Evolutionary conservation across 1,140 invertebrate species (phyloP).

Genomic region (Drusus annulatus): DNA sequence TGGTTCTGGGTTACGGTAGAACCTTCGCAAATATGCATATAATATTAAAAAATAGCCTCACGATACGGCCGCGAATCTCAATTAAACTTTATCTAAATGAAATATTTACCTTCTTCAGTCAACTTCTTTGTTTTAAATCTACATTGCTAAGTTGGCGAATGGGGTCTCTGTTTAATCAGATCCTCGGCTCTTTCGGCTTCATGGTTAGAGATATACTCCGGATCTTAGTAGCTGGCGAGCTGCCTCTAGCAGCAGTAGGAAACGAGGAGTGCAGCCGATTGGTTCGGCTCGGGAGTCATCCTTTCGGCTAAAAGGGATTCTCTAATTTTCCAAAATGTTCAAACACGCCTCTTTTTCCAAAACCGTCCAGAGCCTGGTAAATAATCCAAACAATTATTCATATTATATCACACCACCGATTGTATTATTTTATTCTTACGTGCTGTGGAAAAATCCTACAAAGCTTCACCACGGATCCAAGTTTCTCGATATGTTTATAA

Average conservation of each 20-base stretch:
- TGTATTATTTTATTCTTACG: no score
- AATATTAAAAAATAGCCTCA: constrained; percentile 2
- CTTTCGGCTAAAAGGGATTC: background rate
- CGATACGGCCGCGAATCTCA: constrained; percentile 9
- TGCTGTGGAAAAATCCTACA: no score
- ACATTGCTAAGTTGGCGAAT: constrained; percentile 1
- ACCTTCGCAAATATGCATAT: constrained; percentile 18
- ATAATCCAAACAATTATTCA: background rate
- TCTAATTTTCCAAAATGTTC: constrained; percentile 43
- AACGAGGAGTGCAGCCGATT: constrained; percentile 1
- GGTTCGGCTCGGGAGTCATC: background rate
- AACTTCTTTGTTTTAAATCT: constrained; percentile 37
- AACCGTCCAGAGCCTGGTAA: constrained; percentile 52
- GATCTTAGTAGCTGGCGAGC: constrained; percentile 11
- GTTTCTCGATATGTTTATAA: no score
- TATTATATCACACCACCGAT: no score
- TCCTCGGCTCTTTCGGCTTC: background rate
- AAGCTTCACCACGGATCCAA: no score
- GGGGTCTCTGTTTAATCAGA: constrained; percentile 10
- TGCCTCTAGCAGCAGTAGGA: constrained; percentile 10
- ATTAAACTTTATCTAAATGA: constrained; percentile 11
- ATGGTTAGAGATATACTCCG: background rate
- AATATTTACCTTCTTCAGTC: constrained; percentile 39
- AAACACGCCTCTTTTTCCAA: constrained; percentile 53
- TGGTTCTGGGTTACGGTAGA: background rate